Percentiles rank a stretch among this genome's conserved stretches.
phyloP scores from a whole-genome alignment of 64 coral and sea anemone species.

The Porites australiensis region DNA sequence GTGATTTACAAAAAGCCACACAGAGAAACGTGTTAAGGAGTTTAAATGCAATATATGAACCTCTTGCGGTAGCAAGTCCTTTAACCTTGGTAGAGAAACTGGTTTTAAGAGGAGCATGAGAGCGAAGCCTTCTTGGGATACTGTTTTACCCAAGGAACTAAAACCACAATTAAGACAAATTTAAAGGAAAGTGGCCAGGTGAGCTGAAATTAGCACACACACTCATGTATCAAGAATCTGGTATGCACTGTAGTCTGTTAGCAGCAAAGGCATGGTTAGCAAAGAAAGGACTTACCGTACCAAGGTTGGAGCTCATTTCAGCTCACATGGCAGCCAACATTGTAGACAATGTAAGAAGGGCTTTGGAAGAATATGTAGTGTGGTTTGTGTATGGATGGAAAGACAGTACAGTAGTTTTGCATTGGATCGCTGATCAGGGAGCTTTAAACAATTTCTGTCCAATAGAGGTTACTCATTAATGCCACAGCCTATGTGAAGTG shows the following conservation, averaged over 20 bases:
- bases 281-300: slow-evolving; percentile 2
- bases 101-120: slow-evolving; percentile 21
- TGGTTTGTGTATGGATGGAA: slow-evolving; percentile 46
- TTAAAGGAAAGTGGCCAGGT: neutral
- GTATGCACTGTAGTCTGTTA: slow-evolving; percentile 16
- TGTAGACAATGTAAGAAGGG: slow-evolving; percentile 39
- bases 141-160: neutral
- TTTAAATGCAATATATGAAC: no score
- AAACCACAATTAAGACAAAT: neutral
- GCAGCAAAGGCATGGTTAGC: slow-evolving; percentile 38
- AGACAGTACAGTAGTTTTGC: slow-evolving; percentile 59
- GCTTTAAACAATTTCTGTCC: slow-evolving; percentile 67
- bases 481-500: slow-evolving; percentile 40
- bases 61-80: no score
- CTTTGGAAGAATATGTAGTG: slow-evolving; percentile 32
- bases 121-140: neutral
- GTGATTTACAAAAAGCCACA: neutral
- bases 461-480: slow-evolving; percentile 67
- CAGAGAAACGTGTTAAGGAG: neutral
- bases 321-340: slow-evolving; percentile 65
- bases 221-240: slow-evolving; percentile 21
- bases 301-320: slow-evolving; percentile 23
- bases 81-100: no score
- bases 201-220: slow-evolving; percentile 20
- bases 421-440: slow-evolving; percentile 50